Base-by-base conservation (phyloP, 2,888 invertebrate species). In the Mythimna lalbum region DNA sequence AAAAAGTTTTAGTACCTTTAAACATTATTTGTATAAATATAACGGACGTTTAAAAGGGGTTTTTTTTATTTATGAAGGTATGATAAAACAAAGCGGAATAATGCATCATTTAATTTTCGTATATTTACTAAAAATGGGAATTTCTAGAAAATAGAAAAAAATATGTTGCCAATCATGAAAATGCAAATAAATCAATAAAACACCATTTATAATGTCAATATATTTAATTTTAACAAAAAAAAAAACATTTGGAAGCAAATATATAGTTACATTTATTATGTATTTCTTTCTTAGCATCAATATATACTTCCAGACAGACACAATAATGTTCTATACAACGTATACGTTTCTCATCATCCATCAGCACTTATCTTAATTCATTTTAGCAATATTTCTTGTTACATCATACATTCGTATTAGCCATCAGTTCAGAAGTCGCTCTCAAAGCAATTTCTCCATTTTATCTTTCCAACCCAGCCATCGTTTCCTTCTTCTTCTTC, bases 121-220 rank as follows among this genome's bases (percentile, higher is more conserved):
- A 43, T 47, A 47, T 49, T 49, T 49, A n/a, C 47, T 9, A n/a
- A 49, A 49, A 49, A n/a, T 49, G 9, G n/a, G 1, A 49, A 49
- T n/a, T 49, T 5, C 7, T 21, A 14, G 52, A 2, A 23, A 21
- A 39, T 10, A 6, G 1, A 31, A 65, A 43, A 65, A 52, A 27
- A 23, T 27, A 31, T 65, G 19, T 70, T 27, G 17, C n/a, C 33
- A 50, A 33, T 14, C 4, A 68, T 27, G 43, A 69, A 49, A 69
- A 57, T 4, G 4, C 1, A 33, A 72, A 39, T 10, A 2, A 66
- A 76, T 56, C 2, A 72, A 57, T 57, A 75, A 69, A 69, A 72
- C 43, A 52, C 33, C 27, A 27, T 17, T 4, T 47, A 27, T 9
- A 36, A 21, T 21, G 17, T 19, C 43, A 43, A 17, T 43, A 17